Base-by-base conservation (phyloP, 2,888 invertebrate species). In the Ischnura elegans region DNA sequence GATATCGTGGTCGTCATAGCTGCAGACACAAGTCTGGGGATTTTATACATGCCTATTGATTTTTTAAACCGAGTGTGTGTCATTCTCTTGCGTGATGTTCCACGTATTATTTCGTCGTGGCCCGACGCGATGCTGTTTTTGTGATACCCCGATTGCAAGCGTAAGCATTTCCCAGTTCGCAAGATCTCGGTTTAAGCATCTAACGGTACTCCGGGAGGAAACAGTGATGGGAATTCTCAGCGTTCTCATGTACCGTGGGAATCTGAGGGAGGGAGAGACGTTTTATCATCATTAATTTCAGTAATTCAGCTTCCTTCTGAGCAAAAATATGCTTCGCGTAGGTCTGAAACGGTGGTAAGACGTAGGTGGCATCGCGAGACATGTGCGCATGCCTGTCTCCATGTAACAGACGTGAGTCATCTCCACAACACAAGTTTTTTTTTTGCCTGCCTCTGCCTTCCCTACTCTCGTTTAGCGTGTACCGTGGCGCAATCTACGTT, bases 401-500 rank as follows among this genome's bases (percentile, higher is more conserved):
- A 13, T 19, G 16, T 19, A 51, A 51, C 19, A 21, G 36, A 16
- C 29, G 36, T 76, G 76, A 76, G 76, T 76, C 76, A 76, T 16
- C 36, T n/a, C 76, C 36, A 51, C 25, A 36, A 76, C 76, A 76
- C 76, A 5, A n/a, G n/a, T n/a, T n/a, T n/a, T n/a, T n/a, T 51
- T 51, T 19, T 51, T 8, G 76, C 36, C 76, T 76, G 36, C 76
- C 29, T 36, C 76, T 76, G 36, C 76, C 29, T 36, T 36, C 76
- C 76, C 76, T n/a, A n/a, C n/a, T n/a, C n/a, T n/a, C n/a, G n/a
- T n/a, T n/a, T n/a, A n/a, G n/a, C 76, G 25, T 76, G 76, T 36
- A 76, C 36, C 36, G 76, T 76, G 76, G 76, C 76, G 76, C 76
- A 76, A 76, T 76, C 76, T 76, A 76, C 76, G 21, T 76, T n/a